Percentiles rank a stretch among this genome's conserved stretches.
Conservation (phyloP, 2,113 vertebrate genomes). For the Varanus komodoensis region DNA sequence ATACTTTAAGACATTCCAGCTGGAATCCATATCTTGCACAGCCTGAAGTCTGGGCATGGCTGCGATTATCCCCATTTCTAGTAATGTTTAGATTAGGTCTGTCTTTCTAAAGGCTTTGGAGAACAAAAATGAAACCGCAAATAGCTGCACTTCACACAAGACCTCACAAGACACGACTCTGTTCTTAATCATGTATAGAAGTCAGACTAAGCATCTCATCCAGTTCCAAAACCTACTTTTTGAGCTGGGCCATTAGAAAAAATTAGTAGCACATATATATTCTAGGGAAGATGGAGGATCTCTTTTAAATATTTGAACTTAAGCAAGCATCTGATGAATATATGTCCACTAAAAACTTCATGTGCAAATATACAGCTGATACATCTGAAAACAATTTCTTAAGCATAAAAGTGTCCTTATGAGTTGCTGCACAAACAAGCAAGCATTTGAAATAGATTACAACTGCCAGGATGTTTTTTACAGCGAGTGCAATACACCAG, state of each 20-base stretch:
- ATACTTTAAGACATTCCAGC: conserved; percentile 32
- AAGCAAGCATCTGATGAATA: conserved; percentile 27
- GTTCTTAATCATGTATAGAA: conserved; percentile 32
- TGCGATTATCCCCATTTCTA: conserved; percentile 25
- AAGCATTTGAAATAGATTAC: neutral
- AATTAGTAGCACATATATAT: conserved; percentile 18
- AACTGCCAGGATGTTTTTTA: neutral
- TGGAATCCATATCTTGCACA: neutral
- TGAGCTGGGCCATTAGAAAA: neutral
- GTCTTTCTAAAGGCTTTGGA: conserved; percentile 27
- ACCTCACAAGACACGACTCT: conserved; percentile 28
- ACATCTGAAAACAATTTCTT: neutral
- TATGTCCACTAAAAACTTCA: conserved; percentile 22
- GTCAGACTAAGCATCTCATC: conserved; percentile 38
- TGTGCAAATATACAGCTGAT: neutral
- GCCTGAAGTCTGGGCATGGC: neutral
- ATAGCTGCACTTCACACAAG: conserved; percentile 11
- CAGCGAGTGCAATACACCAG: neutral
- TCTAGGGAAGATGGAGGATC: neutral
- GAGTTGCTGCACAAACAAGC: neutral
- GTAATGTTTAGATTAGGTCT: neutral
- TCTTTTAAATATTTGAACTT: conserved; percentile 8
- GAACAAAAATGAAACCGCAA: conserved; percentile 53
- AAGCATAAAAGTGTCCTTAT: neutral
- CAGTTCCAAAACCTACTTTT: conserved; percentile 41